Evolutionary conservation across 1,140 invertebrate species (phyloP).

Genomic region (Ceratitis capitata): DNA sequence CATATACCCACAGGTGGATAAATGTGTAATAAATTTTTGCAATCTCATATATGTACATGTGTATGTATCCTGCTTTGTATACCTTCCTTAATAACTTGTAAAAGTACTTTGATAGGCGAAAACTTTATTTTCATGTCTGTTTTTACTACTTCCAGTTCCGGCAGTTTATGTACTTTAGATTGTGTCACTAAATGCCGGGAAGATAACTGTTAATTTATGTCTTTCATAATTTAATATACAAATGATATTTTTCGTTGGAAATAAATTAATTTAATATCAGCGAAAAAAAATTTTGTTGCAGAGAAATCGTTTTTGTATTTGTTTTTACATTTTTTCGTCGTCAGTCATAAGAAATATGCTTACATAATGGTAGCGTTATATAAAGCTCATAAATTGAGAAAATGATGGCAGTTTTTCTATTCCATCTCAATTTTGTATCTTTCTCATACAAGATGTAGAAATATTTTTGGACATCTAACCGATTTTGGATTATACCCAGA

Average conservation of each 20-base stretch:
- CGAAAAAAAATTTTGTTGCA: too few relatives aligned
- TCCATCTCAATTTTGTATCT: too few relatives aligned
- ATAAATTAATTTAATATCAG: background rate
- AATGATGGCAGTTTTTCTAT: too few relatives aligned
- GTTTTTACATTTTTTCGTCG: too few relatives aligned
- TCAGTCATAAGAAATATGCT: too few relatives aligned
- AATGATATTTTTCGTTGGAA: background rate
- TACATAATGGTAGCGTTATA: too few relatives aligned
- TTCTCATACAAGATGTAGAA: too few relatives aligned
- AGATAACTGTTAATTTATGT: slow-evolving; percentile 1
- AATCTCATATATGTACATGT: background rate
- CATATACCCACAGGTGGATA: background rate
- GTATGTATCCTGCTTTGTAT: background rate
- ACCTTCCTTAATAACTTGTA: background rate
- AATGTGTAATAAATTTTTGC: background rate
- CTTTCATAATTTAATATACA: background rate
- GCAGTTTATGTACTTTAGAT: background rate
- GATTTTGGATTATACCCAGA: too few relatives aligned
- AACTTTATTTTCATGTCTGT: background rate
- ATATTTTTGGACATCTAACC: too few relatives aligned
- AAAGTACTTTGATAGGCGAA: background rate
- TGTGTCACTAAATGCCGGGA: background rate
- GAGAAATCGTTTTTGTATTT: too few relatives aligned
- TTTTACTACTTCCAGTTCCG: background rate
- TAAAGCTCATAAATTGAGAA: too few relatives aligned